Conservation (phyloP, 1,140 invertebrate genomes). For the Aphaenogaster floridana region DNA sequence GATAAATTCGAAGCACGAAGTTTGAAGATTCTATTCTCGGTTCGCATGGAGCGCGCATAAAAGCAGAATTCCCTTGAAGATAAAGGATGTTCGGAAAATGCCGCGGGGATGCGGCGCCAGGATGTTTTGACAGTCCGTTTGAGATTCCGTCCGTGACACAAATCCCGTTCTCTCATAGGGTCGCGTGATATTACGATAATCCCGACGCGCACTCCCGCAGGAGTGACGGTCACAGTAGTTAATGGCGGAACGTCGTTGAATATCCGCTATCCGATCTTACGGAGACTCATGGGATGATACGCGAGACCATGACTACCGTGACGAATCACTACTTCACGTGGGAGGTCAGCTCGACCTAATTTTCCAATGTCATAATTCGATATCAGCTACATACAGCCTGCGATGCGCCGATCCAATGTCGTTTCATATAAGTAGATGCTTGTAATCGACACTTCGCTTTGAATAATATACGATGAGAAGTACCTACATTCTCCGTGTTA, state of each 20-base stretch:
- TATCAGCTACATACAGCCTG: slow-evolving; percentile 51
- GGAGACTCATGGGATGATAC: slow-evolving; percentile 72
- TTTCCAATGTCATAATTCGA: slow-evolving; percentile 77
- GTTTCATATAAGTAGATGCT: background rate
- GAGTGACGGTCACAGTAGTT: slow-evolving; percentile 72
- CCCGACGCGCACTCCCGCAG: slow-evolving; percentile 59
- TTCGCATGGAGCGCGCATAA: slow-evolving; percentile 6
- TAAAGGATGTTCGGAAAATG: slow-evolving; percentile 45
- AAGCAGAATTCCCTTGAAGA: slow-evolving; percentile 28
- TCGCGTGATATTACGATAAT: slow-evolving; percentile 70
- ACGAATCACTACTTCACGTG: slow-evolving; percentile 65
- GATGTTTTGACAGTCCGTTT: slow-evolving; percentile 33
- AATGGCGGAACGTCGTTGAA: slow-evolving; percentile 66
- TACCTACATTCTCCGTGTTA: background rate
- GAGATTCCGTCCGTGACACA: slow-evolving; percentile 51
- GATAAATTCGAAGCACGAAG: slow-evolving; percentile 54
- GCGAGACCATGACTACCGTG: slow-evolving; percentile 60
- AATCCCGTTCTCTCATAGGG: slow-evolving; percentile 45
- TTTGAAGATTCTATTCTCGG: slow-evolving; percentile 34
- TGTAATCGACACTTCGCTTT: slow-evolving; percentile 31
- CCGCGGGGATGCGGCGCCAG: slow-evolving; percentile 23
- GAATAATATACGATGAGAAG: slow-evolving; percentile 22
- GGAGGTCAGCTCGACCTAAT: slow-evolving; percentile 65
- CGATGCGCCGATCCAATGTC: slow-evolving; percentile 29
- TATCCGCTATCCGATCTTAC: slow-evolving; percentile 77